Evolutionary conservation across 1,140 invertebrate genomes (phyloP), one percentile per base, ranked within the genome.

Genomic region (Belonocnema kinseyi): DNA sequence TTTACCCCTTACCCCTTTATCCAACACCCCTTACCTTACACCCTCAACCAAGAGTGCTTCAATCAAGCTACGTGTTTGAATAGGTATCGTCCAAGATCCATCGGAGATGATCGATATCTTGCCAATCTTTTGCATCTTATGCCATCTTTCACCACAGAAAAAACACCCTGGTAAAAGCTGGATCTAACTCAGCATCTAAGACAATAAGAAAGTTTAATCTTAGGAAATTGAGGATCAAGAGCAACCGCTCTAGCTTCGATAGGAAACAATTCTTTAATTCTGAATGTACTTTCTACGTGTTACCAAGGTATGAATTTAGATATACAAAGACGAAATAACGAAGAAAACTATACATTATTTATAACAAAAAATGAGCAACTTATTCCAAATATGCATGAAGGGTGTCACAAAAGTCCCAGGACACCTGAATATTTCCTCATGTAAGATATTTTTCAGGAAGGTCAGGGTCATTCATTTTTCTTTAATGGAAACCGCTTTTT

Each of bases 1-100:
- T 46, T 1, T 46, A 11, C 40, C 40, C 10, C 78, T 80, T 80
- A 80, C 82, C 84, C 81, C 83, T 85, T 88, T 19, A 0, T 33
- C 53, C 8, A 4, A 2, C 16, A 17, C 58, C 33, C 33, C 13
- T 26, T 3, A 21, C 16, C 61, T 66, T 14, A 77, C 78, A 17
- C 74, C 56, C 50, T 77, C 82, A 51, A 80, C 78, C 72, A 78
- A 85, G 78, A 86, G 80, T 80, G 83, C 83, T 87, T 84, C 80
- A 87, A 87, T 88, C 86, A 81, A 87, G 77, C 80, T 76, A 82
- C 73, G 80, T 86, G 84, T 86, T 85, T 85, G 83, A 82, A 82
- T 84, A 84, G 77, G 78, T 80, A 80, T 77, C 77, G 82, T 73
- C 78, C 83, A 85, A 85, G 81, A 85, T 80, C 80, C 78, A 81